Conservation (phyloP, 2,888 invertebrate genomes). For the Lottia scabra region DNA sequence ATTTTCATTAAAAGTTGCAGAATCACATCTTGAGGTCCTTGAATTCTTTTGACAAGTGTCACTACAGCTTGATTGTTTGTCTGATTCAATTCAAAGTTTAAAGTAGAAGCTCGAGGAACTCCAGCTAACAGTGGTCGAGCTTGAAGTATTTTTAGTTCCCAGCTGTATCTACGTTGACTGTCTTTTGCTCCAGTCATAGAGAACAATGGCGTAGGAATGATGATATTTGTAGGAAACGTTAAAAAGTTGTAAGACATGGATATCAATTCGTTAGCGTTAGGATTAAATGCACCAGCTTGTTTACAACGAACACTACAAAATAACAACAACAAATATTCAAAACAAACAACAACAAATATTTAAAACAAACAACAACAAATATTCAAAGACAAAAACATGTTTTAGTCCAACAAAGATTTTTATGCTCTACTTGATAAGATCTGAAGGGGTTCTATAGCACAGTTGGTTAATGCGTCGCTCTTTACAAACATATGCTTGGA, state of each 20-base stretch:
- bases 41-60: conserved; percentile 79
- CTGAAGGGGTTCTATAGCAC: no score
- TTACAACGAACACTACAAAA: conserved; percentile 77
- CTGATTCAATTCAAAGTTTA: conserved; percentile 67
- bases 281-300: conserved; percentile 79
- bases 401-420: no score
- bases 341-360: neutral
- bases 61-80: conserved; percentile 75
- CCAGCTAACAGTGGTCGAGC: conserved; percentile 73
- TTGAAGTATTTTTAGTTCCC: conserved; percentile 77
- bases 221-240: conserved; percentile 81
- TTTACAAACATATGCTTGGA: no score
- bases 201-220: conserved; percentile 78
- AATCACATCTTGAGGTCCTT: conserved; percentile 92
- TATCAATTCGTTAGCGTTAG: conserved; percentile 84
- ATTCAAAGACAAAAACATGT: neutral
- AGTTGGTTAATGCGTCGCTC: no score
- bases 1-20: conserved; percentile 86
- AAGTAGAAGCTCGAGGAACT: conserved; percentile 56
- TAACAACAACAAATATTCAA: neutral
- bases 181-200: conserved; percentile 87
- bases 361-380: neutral
- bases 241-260: conserved; percentile 94
- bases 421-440: no score
- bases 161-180: conserved; percentile 79